These are phyloP conservation scores for Orius insidiosus DNA, from an alignment of 1,140 invertebrate species.

Conservation along the genomic window DNA sequence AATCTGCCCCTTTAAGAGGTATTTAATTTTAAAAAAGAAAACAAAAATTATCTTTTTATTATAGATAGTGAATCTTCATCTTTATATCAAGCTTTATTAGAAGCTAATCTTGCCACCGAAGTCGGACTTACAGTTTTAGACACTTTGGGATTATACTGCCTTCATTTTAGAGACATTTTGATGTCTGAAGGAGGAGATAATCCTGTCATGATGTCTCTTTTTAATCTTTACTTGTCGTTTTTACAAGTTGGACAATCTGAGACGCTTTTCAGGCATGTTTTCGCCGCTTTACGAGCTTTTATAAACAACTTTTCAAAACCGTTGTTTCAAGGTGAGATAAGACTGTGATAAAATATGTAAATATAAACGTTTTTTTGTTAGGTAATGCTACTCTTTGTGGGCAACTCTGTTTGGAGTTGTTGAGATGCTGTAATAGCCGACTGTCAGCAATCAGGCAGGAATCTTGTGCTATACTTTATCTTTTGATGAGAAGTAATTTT, in stretches of 20 bases:
- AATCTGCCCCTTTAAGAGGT: conserved; percentile 9
- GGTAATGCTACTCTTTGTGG: conserved; percentile 71
- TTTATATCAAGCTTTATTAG: conserved; percentile 47
- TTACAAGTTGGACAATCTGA: conserved; percentile 81
- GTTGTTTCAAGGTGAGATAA: conserved; percentile 50
- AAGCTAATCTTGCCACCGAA: conserved; percentile 80
- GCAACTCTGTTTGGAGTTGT: conserved; percentile 62
- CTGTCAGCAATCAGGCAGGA: conserved; percentile 65
- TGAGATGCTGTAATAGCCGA: conserved; percentile 64
- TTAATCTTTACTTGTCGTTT: conserved; percentile 69
- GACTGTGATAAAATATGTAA: background rate
- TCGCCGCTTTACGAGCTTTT: conserved; percentile 75
- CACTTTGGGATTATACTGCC: conserved; percentile 65
- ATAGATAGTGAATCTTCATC: conserved; percentile 39
- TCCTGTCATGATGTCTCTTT: conserved; percentile 54
- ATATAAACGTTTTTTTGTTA: conserved; percentile 23
- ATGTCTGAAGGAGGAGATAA: conserved; percentile 53
- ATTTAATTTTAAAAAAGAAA: background rate
- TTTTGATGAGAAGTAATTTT: conserved; percentile 85
- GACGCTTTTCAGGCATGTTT: conserved; percentile 71
- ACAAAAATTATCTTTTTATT: conserved; percentile 17
- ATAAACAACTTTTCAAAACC: conserved; percentile 76
- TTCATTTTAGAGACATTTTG: conserved; percentile 55
- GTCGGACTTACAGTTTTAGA: conserved; percentile 75
- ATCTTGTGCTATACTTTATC: conserved; percentile 74